Conservation (phyloP, 2,113 vertebrate species). For the Isurus oxyrinchus region DNA sequence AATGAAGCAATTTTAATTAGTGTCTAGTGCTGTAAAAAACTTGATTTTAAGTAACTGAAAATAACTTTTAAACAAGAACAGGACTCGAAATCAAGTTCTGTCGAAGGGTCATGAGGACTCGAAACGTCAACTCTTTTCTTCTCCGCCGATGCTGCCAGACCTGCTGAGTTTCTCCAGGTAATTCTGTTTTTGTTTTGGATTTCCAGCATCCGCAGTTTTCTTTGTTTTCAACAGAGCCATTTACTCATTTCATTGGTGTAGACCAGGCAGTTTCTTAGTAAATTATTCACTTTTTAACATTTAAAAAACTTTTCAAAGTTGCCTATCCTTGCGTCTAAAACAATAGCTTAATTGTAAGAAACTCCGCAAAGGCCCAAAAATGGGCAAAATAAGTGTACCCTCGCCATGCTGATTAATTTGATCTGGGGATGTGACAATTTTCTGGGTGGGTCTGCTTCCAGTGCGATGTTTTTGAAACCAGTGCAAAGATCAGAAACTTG, state of each 20-base stretch:
- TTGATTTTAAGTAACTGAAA: neutral
- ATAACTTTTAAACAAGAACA: neutral
- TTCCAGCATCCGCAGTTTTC: too few relatives aligned
- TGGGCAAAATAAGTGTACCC: neutral
- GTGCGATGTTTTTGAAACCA: neutral
- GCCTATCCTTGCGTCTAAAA: neutral
- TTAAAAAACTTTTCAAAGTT: neutral
- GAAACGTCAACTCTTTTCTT: too few relatives aligned
- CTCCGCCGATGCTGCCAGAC: too few relatives aligned
- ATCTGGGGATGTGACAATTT: neutral
- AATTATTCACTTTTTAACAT: neutral
- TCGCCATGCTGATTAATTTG: neutral
- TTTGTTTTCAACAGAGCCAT: too few relatives aligned
- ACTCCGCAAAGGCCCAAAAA: neutral
- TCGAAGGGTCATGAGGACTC: too few relatives aligned
- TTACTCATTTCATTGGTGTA: neutral
- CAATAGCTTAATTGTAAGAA: neutral
- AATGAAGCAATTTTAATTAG: neutral
- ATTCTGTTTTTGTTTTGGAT: too few relatives aligned
- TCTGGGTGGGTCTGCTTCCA: neutral
- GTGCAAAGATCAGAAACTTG: neutral
- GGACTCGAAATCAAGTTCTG: too few relatives aligned
- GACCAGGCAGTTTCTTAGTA: neutral
- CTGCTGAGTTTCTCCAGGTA: too few relatives aligned
- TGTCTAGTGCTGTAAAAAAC: neutral